Evolutionary conservation across 2,113 vertebrate species (phyloP).

Genomic region (zebrafish (Danio rerio)): GRCz12tu NC_133186.1:33632501-33633000

Average conservation of each 20-base stretch:
- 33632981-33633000: constrained; percentile 15
- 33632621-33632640: not conserved
- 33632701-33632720: not conserved
- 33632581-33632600: constrained; percentile 7
- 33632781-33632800: constrained; percentile 2
- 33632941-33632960: constrained; percentile 9
- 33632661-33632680: not conserved
- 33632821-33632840: not conserved
- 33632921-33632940: constrained; percentile 37
- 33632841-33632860: not conserved
- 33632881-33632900: not conserved
- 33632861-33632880: not conserved
- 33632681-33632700: not conserved
- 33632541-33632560: not conserved
- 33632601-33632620: constrained; percentile 22
- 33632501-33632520: not conserved
- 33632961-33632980: constrained; percentile 14
- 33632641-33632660: not conserved
- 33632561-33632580: constrained; percentile 9
- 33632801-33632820: not conserved
- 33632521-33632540: constrained; percentile 14
- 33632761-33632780: not conserved
- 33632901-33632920: constrained; percentile 20
- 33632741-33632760: not conserved
- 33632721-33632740: not conserved